Evolutionary conservation across 2,113 vertebrate species (phyloP).

Genomic region (Eptesicus fuscus): DNA sequence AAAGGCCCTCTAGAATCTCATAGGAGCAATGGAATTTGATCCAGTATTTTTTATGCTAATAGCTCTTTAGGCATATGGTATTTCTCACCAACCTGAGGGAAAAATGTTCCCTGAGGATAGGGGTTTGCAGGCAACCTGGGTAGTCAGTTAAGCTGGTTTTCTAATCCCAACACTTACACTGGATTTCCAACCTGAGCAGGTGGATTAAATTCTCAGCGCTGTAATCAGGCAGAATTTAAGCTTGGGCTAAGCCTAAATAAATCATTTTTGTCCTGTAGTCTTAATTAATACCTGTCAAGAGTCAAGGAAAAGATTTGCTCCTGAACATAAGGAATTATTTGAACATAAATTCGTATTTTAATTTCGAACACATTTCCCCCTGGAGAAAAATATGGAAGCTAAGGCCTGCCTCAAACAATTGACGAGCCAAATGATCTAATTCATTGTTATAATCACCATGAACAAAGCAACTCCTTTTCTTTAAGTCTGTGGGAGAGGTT

Average conservation of each 20-base stretch:
- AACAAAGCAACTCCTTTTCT: background rate
- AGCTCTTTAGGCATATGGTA: background rate
- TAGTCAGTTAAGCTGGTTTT: background rate
- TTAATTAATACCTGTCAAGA: slow-evolving; percentile 26
- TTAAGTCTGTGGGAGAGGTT: background rate
- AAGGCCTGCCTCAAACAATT: background rate
- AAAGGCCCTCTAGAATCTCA: background rate
- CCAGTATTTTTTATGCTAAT: background rate
- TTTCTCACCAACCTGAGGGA: background rate
- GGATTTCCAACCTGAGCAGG: background rate
- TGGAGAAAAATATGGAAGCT: background rate
- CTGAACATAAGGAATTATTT: slow-evolving; percentile 5
- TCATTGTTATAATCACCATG: background rate
- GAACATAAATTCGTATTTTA: slow-evolving; percentile 29
- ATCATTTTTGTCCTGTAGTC: background rate
- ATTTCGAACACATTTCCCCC: background rate
- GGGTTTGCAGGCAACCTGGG: background rate
- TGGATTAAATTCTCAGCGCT: background rate
- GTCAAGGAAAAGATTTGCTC: background rate
- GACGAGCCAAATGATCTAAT: background rate
- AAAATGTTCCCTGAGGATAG: background rate
- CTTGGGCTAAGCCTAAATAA: background rate
- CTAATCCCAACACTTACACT: background rate
- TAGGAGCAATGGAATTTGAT: background rate
- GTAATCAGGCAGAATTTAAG: background rate